Base-by-base conservation (phyloP, 2,888 invertebrate genomes). In the Alloplasta piceator region DNA sequence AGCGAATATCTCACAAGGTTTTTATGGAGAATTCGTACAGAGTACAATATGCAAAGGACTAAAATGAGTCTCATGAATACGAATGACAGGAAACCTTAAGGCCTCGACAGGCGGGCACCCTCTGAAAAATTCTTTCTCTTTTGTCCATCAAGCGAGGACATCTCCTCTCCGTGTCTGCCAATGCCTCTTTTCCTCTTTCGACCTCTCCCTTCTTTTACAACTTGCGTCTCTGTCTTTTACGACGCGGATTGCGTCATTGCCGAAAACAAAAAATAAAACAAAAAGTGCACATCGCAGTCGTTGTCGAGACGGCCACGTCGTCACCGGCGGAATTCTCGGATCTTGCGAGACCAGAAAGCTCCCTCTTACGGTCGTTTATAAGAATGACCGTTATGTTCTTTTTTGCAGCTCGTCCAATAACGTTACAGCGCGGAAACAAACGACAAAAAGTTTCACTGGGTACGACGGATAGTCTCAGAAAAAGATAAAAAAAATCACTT, bases 231-330 rank as follows among this genome's bases (percentile, higher is more conserved):
- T 9, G 64, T 48, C 60, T 55, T 71, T 67, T 63, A 67, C 61
- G 66, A 72, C 41, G 12, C 55, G n/a, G 66, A 76, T 80, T 80
- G 76, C 76, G 76, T 80, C 78, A 81, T 78, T 70, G 66, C 73
- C 74, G 46, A 73, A 81, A 71, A 78, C 58, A 64, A 70, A 75
- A 61, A 71, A 39, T 9, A 48, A 64, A n/a, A 41, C 26, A 26
- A 16, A 12, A 26, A 7, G 41, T 56, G 14, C 7, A 36, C 58
- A 77, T 60, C 70, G 58, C 58, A 64, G 43, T 67, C 72, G 68
- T 55, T 52, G 81, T 48, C 77, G 56, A 50, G 60, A 58, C 58
- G 48, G 9, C 41, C 50, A 41, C 67, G n/a, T 50, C 52, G 46
- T 56, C 68, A 50, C 14, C 50, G 70, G 39, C 74, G 36, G 52